A percentile compares a stretch with the other conserved stretches of the same genome.
Conservation (phyloP, 2,797 vertebrate species). For the Lepilemur septentrionalis region DNA sequence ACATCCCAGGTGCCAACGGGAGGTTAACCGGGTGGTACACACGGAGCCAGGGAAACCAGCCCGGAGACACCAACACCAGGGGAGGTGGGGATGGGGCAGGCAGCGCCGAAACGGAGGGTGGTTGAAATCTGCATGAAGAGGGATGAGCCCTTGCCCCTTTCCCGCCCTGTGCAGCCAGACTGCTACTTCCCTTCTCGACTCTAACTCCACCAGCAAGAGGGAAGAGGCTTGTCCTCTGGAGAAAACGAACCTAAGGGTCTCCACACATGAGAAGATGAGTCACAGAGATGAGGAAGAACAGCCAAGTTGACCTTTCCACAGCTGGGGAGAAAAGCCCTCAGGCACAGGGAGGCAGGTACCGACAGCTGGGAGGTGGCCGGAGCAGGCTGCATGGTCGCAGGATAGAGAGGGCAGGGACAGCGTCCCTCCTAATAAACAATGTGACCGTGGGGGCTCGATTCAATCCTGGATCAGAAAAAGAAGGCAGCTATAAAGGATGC, state of each 20-base stretch:
- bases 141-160: not conserved
- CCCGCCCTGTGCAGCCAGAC: too few species aligned
- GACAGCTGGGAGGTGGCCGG: not conserved
- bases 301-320: too few species aligned
- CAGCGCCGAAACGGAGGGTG: too few species aligned
- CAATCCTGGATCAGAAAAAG: not conserved
- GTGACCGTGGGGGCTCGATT: not conserved
- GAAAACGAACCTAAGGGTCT: not conserved
- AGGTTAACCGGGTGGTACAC: too few species aligned
- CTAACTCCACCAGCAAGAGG: not conserved
- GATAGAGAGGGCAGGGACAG: not conserved
- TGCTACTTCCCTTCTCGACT: not conserved
- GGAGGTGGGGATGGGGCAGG: rapidly evolving
- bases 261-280: not conserved
- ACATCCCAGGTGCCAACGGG: not conserved
- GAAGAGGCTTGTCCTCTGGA: not conserved
- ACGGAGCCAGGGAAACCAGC: not conserved
- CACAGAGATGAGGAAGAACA: not conserved
- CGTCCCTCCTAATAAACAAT: too few species aligned
- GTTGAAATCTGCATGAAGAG: not conserved
- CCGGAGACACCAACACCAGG: not conserved
- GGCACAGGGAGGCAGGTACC: not conserved
- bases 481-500: not conserved
- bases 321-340: not conserved
- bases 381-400: not conserved